A percentile compares a stretch with the other conserved stretches of the same genome.
Conservation (phyloP, 1,140 invertebrate species). For the Yoshiicerus persimilis region DNA sequence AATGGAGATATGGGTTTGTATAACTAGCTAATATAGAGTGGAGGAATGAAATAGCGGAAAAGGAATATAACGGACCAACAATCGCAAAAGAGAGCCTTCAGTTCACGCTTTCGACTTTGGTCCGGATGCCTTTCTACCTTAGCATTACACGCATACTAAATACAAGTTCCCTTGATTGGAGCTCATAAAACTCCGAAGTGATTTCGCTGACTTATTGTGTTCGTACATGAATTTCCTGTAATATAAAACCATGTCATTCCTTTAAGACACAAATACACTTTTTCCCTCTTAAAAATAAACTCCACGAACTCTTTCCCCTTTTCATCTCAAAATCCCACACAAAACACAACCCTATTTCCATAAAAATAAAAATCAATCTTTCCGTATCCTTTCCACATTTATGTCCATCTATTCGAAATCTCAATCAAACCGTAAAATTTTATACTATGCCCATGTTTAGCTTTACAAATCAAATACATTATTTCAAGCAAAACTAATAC, state of each 20-base stretch:
- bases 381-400: too few species aligned
- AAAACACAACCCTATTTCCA: too few species aligned
- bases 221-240: constrained; percentile 39
- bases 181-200: constrained; percentile 32
- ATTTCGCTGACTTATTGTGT: constrained; percentile 35
- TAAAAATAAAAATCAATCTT: not conserved
- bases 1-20: not conserved
- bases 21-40: not conserved
- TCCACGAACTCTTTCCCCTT: not conserved
- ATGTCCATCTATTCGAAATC: too few species aligned
- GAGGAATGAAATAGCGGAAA: not conserved
- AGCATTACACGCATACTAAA: constrained; percentile 31
- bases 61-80: not conserved
- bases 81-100: not conserved
- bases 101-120: not conserved
- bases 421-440: too few species aligned
- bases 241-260: constrained; percentile 29
- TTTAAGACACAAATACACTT: not conserved
- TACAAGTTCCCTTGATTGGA: constrained; percentile 35
- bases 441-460: too few species aligned
- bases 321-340: not conserved
- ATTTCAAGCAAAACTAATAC: too few species aligned
- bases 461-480: too few species aligned
- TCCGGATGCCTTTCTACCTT: constrained; percentile 32
- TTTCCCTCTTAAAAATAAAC: not conserved